Evolutionary conservation across 2,113 vertebrate species (phyloP).

Genomic region (Gadus macrocephalus): DNA sequence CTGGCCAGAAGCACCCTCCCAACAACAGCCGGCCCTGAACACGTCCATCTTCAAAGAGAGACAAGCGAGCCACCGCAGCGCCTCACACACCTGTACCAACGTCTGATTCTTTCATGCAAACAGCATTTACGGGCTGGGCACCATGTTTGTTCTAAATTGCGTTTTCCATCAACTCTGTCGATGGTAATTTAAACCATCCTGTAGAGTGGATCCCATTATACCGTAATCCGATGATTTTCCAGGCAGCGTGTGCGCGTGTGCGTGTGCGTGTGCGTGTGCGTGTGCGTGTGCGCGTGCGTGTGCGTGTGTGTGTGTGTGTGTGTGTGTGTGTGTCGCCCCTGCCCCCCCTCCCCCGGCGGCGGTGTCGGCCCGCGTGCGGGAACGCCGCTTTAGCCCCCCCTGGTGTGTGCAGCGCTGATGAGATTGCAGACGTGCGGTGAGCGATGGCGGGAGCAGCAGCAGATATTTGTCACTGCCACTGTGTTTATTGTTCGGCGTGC

Average conservation of each 20-base stretch:
- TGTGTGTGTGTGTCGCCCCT: no score
- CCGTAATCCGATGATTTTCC: conserved; percentile 60
- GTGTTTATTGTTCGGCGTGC: neutral
- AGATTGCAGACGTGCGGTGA: conserved; percentile 57
- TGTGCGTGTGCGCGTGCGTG: neutral
- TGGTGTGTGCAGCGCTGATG: conserved; percentile 48
- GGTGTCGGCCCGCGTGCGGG: no score
- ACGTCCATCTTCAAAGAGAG: conserved; percentile 15
- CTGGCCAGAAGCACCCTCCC: conserved; percentile 22
- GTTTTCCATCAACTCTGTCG: conserved; percentile 45
- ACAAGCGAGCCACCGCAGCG: conserved; percentile 17
- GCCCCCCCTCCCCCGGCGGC: neutral
- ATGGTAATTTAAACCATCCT: conserved; percentile 54
- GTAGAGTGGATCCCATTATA: conserved; percentile 60
- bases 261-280: neutral
- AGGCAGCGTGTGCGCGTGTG: conserved; percentile 23
- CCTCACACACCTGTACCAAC: conserved; percentile 39
- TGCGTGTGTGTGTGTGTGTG: neutral
- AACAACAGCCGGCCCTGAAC: conserved; percentile 18
- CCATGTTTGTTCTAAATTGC: conserved; percentile 37
- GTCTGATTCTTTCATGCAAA: conserved; percentile 45
- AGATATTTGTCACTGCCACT: conserved; percentile 68
- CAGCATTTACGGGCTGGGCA: conserved; percentile 41
- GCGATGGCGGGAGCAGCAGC: conserved; percentile 67
- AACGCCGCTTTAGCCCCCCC: conserved; percentile 32